Evolutionary conservation across 2,888 invertebrate species (phyloP), one percentile per base, ranked within the genome.

Genomic region (Actias luna): DNA sequence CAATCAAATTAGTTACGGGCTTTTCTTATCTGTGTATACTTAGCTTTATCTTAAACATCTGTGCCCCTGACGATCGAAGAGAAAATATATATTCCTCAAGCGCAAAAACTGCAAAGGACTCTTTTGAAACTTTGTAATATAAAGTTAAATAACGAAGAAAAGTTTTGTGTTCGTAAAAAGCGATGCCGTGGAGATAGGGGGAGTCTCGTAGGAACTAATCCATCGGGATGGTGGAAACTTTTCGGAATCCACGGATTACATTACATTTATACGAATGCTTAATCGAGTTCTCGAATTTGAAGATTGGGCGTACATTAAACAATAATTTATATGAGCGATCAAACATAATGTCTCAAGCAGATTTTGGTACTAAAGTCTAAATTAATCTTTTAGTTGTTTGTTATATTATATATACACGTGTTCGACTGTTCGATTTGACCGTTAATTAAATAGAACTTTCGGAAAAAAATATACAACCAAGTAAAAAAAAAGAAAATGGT

Each of bases 71-170:
- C 22, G 22, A 46, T 22, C 10, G 46, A 46, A 4, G 3, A 46
- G 46, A 22, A 7, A 22, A 46, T 0, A 46, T 46, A 10, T 46
- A 46, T 46, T 25, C 10, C 22, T 10, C 10, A 12, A 46, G 12
- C 18, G 12, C 22, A 46, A 46, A 46, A 46, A 46, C 2, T 25
- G 22, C 7, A 7, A 25, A 46, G 22, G 22, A 22, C 22, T 46
- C 12, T 46, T 25, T 42, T 18, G 46, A 46, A 46, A 46, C 46
- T 46, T 46, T 25, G 22, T 22, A 12, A 46, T 46, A 46, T 46
- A 46, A 46, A 46, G 46, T 46, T 46, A 46, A 46, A 46, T 46
- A 22, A 22, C 22, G 46, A 46, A 46, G 46, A 46, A 46, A 46
- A 46, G 46, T 46, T 46, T 46, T 3, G 0, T 22, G 14, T 46